Evolutionary conservation across 2,888 invertebrate genomes (phyloP).

Genomic region (Siphonodentalium dalli): DNA sequence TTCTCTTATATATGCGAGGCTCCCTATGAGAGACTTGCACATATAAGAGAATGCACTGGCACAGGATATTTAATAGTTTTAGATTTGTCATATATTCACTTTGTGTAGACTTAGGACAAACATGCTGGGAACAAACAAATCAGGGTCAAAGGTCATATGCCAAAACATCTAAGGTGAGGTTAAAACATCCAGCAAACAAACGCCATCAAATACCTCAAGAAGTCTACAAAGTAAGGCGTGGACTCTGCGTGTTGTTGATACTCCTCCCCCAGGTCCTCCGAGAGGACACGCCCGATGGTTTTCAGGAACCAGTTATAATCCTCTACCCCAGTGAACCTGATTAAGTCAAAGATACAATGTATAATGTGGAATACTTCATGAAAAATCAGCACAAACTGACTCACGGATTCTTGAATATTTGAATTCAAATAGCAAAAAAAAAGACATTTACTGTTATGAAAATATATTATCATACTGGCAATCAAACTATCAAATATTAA

Average conservation of each 20-base stretch:
- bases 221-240: slow-evolving; percentile 87
- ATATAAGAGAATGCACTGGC: too few species aligned
- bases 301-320: slow-evolving; percentile 62
- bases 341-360: slow-evolving; percentile 1
- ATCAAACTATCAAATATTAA: neutral
- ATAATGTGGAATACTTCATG: neutral
- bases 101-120: too few species aligned
- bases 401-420: neutral
- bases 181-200: too few species aligned
- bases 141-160: too few species aligned
- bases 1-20: too few species aligned
- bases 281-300: slow-evolving; percentile 73
- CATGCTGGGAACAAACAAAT: too few species aligned
- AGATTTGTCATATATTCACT: too few species aligned
- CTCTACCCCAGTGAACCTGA: slow-evolving; percentile 57
- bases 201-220: slow-evolving; percentile 76
- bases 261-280: slow-evolving; percentile 71
- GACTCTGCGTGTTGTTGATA: slow-evolving; percentile 73
- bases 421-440: neutral
- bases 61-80: too few species aligned
- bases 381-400: neutral
- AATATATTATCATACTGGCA: neutral
- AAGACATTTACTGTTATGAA: neutral
- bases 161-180: too few species aligned
- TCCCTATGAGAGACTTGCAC: too few species aligned